Conservation (phyloP, 2,797 vertebrate genomes). For the Basileuterus tristriatus region DNA sequence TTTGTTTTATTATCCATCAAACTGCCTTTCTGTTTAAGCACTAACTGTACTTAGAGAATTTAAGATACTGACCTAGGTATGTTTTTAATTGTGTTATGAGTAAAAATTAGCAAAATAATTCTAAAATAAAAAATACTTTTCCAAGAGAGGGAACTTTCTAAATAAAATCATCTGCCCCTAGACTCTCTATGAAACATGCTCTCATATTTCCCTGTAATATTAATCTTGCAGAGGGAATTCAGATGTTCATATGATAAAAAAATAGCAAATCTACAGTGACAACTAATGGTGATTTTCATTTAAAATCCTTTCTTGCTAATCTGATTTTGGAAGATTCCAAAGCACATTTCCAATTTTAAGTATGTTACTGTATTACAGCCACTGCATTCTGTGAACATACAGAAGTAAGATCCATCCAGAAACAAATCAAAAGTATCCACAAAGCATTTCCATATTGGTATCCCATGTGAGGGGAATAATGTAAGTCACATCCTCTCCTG, state of each 20-base stretch:
- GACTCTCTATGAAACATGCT: not conserved
- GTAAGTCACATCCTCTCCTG: not conserved
- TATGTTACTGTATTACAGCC: not conserved
- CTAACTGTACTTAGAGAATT: not conserved
- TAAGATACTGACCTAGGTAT: not conserved
- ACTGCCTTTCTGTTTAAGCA: not conserved
- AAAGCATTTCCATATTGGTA: not conserved
- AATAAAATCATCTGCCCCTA: not conserved
- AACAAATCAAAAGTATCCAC: not conserved
- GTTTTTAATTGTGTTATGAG: not conserved
- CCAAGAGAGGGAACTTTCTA: not conserved
- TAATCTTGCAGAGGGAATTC: conserved; percentile 30
- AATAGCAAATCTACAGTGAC: conserved; percentile 4
- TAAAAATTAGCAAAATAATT: not conserved
- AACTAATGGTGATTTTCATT: conserved; percentile 5
- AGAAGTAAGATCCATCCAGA: not conserved
- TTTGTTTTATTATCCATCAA: not conserved
- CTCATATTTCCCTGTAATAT: not conserved
- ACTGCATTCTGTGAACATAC: not conserved
- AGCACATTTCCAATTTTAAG: not conserved
- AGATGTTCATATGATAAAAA: not conserved
- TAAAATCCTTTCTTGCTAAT: conserved; percentile 8
- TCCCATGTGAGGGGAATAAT: not conserved
- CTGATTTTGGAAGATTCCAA: not conserved
- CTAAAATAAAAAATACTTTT: not conserved